Percentiles rank a stretch among this genome's conserved stretches.
Evolutionary conservation across 2,113 vertebrate genomes (phyloP).

Genomic region (Perca fluviatilis): DNA sequence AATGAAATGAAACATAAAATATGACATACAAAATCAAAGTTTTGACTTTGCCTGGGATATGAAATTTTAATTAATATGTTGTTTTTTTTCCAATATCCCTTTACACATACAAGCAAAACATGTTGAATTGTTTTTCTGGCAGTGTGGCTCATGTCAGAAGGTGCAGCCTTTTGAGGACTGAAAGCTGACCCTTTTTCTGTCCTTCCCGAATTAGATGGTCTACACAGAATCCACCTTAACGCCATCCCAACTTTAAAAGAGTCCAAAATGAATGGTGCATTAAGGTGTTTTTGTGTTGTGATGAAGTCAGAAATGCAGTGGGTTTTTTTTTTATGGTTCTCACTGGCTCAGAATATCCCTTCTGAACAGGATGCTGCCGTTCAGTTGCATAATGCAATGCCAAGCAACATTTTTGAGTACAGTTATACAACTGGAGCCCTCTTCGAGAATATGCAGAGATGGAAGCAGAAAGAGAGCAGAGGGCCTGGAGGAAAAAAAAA

Average conservation of each 20-base stretch:
- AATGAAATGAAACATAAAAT: neutral
- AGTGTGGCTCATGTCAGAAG: neutral
- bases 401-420: neutral
- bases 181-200: neutral
- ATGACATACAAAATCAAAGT: neutral
- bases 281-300: neutral
- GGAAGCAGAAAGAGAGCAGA: neutral
- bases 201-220: neutral
- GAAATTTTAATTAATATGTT: neutral
- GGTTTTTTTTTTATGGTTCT: neutral
- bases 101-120: neutral
- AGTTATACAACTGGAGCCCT: slow-evolving; percentile 18
- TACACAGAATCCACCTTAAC: neutral
- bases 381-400: slow-evolving; percentile 4
- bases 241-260: neutral
- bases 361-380: neutral
- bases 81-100: neutral
- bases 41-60: neutral
- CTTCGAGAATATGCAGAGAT: neutral
- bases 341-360: neutral
- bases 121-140: neutral
- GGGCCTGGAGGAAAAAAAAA: neutral
- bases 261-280: neutral
- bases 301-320: neutral
- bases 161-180: neutral